Conservation (phyloP, 2,888 invertebrate species). For the Priapulus caudatus region DNA sequence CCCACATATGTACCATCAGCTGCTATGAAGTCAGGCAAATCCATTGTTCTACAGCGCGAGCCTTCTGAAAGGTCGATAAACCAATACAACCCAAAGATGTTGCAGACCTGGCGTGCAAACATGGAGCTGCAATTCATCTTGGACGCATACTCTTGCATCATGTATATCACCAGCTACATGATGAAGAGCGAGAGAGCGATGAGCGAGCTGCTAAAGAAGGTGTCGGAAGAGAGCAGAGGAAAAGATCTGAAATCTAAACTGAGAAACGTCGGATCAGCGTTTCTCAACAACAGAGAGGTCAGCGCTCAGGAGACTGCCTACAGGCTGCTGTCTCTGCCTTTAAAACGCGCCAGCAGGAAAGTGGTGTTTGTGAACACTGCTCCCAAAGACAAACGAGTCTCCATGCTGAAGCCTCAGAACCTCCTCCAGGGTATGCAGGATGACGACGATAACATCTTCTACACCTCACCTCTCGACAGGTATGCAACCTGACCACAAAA, state of each 20-base stretch:
- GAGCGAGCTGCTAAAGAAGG: slow-evolving; percentile 16
- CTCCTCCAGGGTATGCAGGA: slow-evolving; percentile 18
- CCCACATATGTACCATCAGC: no score
- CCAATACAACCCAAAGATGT: slow-evolving; percentile 23
- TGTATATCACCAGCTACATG: slow-evolving; percentile 27
- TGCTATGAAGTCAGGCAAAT: no score
- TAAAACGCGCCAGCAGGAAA: slow-evolving; percentile 19
- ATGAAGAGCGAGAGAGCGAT: slow-evolving; percentile 18
- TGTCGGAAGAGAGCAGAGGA: slow-evolving; percentile 24
- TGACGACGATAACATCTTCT: no score
- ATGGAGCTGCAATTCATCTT: slow-evolving; percentile 35
- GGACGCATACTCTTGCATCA: slow-evolving; percentile 30
- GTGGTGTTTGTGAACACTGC: slow-evolving; percentile 22
- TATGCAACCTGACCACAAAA: no score
- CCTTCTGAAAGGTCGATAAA: slow-evolving; percentile 23
- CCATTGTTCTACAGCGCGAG: slow-evolving; percentile 22
- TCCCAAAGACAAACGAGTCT: slow-evolving; percentile 23
- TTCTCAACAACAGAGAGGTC: slow-evolving; percentile 25
- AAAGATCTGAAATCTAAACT: slow-evolving; percentile 23
- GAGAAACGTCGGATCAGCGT: slow-evolving; percentile 21
- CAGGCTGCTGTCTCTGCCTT: slow-evolving; percentile 21
- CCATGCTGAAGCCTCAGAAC: slow-evolving; percentile 24
- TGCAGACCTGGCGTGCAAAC: slow-evolving; percentile 29
- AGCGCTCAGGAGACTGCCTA: slow-evolving; percentile 27
- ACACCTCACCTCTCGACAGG: no score